These are phyloP conservation scores for Pristiophorus japonicus DNA, from an alignment of 2,113 vertebrate genomes.

Conservation along the genomic window DNA sequence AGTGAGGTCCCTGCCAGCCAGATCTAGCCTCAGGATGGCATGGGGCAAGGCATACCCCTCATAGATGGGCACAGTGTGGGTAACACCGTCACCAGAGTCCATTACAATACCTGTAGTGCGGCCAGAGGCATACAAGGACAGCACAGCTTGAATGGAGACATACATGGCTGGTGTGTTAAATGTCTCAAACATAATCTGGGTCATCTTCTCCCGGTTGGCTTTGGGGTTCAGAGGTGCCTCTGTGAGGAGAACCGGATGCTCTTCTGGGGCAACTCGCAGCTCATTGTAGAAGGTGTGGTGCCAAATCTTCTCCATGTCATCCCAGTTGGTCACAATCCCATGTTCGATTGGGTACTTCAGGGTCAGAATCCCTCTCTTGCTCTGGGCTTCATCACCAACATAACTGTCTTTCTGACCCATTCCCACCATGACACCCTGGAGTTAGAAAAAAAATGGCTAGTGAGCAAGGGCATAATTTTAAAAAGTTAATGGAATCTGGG, in stretches of 20 bases:
- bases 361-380: slow-evolving; percentile 23
- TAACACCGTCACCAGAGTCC: slow-evolving; percentile 24
- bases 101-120: slow-evolving; percentile 18
- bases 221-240: slow-evolving; percentile 19
- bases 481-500: neutral
- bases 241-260: neutral
- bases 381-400: slow-evolving; percentile 26
- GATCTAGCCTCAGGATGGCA: slow-evolving; percentile 44
- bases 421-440: slow-evolving; percentile 14
- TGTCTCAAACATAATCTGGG: slow-evolving; percentile 23
- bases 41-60: slow-evolving; percentile 24
- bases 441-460: neutral
- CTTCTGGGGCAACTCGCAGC: slow-evolving; percentile 10
- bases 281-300: slow-evolving; percentile 33
- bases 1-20: slow-evolving; percentile 59
- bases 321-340: slow-evolving; percentile 23
- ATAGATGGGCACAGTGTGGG: slow-evolving; percentile 20
- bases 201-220: slow-evolving; percentile 29
- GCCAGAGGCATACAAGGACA: slow-evolving; percentile 23
- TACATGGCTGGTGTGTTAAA: slow-evolving; percentile 26
- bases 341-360: slow-evolving; percentile 28
- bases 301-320: slow-evolving; percentile 32
- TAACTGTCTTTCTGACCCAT: slow-evolving; percentile 34
- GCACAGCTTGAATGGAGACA: slow-evolving; percentile 7
- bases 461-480: neutral